phyloP scores from a whole-genome alignment of 1,140 invertebrate genomes.

The Drosophila burlai region DNA sequence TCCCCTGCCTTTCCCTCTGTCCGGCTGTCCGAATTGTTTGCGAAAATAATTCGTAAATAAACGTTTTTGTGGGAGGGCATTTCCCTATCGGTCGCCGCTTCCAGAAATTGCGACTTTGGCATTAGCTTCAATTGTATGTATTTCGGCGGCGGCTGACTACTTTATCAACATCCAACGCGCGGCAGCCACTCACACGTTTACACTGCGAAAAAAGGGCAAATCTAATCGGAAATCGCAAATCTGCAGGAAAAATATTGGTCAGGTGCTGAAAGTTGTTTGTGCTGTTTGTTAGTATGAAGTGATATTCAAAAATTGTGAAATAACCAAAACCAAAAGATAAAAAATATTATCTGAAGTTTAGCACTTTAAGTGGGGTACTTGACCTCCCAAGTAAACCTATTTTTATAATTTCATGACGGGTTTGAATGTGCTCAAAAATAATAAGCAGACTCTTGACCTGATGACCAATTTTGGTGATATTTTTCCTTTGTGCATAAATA shows the following conservation, averaged over 20 bases:
- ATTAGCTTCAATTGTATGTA: conserved; percentile 58
- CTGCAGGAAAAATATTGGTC: conserved; percentile 5
- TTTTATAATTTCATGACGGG: not conserved
- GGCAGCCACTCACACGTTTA: conserved; percentile 24
- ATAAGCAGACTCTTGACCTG: conserved; percentile 13
- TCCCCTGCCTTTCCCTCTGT: not conserved
- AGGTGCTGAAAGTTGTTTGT: not conserved
- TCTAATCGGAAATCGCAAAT: conserved; percentile 1
- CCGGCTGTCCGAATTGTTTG: conserved; percentile 38
- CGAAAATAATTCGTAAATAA: conserved; percentile 61
- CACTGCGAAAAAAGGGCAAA: conserved; percentile 1
- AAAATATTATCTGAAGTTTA: not conserved
- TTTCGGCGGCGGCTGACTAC: conserved; percentile 35
- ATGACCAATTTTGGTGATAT: conserved; percentile 25
- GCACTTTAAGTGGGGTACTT: not conserved
- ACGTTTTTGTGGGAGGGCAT: conserved; percentile 66
- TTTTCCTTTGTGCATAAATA: conserved; percentile 23
- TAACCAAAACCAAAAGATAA: not conserved
- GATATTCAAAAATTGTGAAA: conserved; percentile 2
- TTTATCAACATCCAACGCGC: conserved; percentile 57
- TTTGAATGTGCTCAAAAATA: conserved; percentile 1
- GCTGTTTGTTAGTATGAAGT: not conserved
- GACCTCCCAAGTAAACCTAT: not conserved
- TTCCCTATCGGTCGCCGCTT: conserved; percentile 65
- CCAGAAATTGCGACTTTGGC: conserved; percentile 80